Conservation (phyloP, 2,113 vertebrate genomes). For the Cygnus atratus region DNA sequence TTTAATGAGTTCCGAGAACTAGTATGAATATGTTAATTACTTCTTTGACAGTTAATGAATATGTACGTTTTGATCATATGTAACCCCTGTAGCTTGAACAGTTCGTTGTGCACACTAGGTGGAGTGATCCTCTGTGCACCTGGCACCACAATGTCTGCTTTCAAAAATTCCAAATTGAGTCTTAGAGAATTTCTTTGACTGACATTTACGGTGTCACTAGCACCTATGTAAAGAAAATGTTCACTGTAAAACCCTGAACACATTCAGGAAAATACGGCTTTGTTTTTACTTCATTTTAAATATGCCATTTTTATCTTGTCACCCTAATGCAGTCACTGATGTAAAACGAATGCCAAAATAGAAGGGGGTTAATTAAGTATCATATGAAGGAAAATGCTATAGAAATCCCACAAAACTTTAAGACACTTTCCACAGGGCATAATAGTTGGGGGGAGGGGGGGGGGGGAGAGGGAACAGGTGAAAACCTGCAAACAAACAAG, state of each 20-base stretch:
- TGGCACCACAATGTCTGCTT: too few species aligned
- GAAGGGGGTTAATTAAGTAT: not conserved
- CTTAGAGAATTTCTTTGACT: too few species aligned
- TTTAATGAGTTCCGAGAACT: too few species aligned
- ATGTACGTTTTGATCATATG: too few species aligned
- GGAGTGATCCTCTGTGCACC: too few species aligned
- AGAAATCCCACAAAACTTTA: not conserved
- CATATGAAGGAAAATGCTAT: not conserved
- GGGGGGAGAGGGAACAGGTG: too few species aligned
- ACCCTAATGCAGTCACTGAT: not conserved
- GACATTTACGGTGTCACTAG: not conserved
- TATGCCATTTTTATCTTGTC: not conserved
- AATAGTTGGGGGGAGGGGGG: not conserved
- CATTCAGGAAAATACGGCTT: too few species aligned
- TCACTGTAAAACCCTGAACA: not conserved
- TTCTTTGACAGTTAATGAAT: too few species aligned
- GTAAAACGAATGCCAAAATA: not conserved
- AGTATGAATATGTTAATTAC: too few species aligned
- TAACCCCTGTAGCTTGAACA: too few species aligned
- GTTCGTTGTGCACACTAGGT: too few species aligned
- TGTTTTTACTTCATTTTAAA: not conserved
- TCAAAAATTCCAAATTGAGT: too few species aligned
- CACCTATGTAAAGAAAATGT: not conserved
- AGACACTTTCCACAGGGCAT: not conserved
- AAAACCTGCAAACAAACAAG: not conserved